phyloP scores from a whole-genome alignment of 2,113 vertebrate species.

The Hemibagrus wyckioides region DNA sequence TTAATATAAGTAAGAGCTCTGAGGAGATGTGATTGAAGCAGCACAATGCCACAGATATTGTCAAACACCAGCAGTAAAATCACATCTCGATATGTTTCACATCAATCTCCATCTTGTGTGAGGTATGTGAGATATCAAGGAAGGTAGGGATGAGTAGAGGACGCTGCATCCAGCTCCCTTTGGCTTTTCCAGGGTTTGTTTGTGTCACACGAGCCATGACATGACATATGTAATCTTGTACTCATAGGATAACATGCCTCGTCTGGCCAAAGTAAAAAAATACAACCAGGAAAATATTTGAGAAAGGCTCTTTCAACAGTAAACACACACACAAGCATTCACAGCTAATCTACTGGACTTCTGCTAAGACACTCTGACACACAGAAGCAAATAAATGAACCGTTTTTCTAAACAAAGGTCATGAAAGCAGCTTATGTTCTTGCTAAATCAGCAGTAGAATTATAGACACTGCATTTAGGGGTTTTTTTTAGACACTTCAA shows the following conservation, averaged over 20 bases:
- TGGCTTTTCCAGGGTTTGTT: not conserved
- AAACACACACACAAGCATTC: not conserved
- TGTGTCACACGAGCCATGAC: not conserved
- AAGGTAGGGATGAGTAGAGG: too few species aligned
- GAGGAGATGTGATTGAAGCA: not conserved
- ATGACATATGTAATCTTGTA: not conserved
- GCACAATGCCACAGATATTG: not conserved
- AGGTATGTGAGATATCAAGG: not conserved
- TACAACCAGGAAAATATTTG: not conserved
- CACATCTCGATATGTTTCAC: constrained; percentile 11
- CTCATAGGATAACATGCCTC: not conserved
- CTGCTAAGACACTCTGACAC: too few species aligned
- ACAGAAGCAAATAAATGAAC: not conserved
- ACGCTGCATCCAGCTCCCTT: not conserved
- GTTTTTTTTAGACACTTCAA: too few species aligned
- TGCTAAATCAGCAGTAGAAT: too few species aligned
- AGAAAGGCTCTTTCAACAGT: not conserved
- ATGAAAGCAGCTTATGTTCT: not conserved
- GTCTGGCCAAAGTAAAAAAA: not conserved
- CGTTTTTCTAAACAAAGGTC: not conserved
- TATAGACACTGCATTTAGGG: too few species aligned
- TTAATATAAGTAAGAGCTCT: not conserved
- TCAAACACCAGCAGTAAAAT: constrained; percentile 28
- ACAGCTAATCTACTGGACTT: not conserved
- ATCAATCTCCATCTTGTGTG: constrained; percentile 16